Base-by-base conservation (phyloP, 2,113 vertebrate genomes). In the Lepisosteus osseus region DNA sequence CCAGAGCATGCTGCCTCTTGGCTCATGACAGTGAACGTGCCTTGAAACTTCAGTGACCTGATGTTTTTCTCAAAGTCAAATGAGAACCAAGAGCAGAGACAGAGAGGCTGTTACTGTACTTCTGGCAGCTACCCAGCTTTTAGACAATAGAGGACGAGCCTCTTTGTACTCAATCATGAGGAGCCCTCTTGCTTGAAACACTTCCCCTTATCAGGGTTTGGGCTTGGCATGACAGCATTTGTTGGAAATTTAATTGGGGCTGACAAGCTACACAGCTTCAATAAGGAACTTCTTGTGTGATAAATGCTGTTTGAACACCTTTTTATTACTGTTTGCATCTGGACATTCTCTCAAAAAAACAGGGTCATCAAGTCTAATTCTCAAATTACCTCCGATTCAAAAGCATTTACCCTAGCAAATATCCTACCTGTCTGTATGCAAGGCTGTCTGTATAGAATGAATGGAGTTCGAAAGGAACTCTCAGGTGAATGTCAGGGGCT, bases 51-150 rank as follows among this genome's bases (percentile, higher is more conserved):
- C 68, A 56, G 17, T 3, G 56, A 54, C 40, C 64, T 67, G 7
- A n/a, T 72, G 7, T 59, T 72, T 17, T 29, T 74, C 65, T 47
- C 45, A 61, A 57, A 51, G 42, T 51, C 2, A 42, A 71, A 71
- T 70, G 73, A 67, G 55, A 77, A 61, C 72, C 68, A 77, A 73
- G 68, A 69, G 71, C 55, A 69, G 61, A 14, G 66, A 63, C 29
- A 29, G 29, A 29, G 29, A 29, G 29, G 29, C 29, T 29, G 29
- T 63, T 56, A 54, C 70, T 44, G 73, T 73, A 74, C 71, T 63
- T 14, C 51, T 72, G 64, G 44, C 41, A 54, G 61, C 42, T 15
- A 4, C 7, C 17, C 6, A 4, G 56, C 43, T 54, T 64, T 47
- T 9, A 7, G 15, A 17, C 11, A 45, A 17, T 9, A 51, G 47